phyloP scores from a whole-genome alignment of 2,888 invertebrate species.

The Tetragonisca angustula region DNA sequence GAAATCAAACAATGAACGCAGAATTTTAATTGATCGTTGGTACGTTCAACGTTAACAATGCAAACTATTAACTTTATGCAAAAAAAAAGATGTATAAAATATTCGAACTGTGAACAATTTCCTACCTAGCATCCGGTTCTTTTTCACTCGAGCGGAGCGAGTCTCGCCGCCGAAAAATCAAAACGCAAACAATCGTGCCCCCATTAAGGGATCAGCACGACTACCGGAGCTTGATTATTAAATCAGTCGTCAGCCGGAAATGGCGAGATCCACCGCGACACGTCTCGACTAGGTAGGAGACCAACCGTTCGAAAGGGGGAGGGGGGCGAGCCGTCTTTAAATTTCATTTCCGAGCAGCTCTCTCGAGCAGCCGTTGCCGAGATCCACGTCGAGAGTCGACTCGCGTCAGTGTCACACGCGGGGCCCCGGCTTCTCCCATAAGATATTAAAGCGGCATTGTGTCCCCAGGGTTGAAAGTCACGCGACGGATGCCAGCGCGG shows the following conservation, averaged over 20 bases:
- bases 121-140: too few relatives aligned
- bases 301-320: background rate
- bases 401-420: conserved; percentile 37
- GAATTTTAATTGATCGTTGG: too few relatives aligned
- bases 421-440: conserved; percentile 34
- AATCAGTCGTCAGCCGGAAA: background rate
- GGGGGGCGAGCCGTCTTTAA: background rate
- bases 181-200: background rate
- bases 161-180: background rate
- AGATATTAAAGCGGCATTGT: conserved; percentile 63
- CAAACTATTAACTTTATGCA: too few relatives aligned
- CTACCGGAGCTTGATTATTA: background rate
- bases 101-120: too few relatives aligned
- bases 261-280: background rate
- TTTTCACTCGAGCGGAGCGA: background rate
- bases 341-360: conserved; percentile 25
- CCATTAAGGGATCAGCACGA: background rate
- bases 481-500: conserved; percentile 26
- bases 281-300: background rate
- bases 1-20: too few relatives aligned
- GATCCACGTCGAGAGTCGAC: conserved; percentile 2
- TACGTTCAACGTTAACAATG: too few relatives aligned
- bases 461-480: conserved; percentile 39
- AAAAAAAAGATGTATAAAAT: too few relatives aligned
- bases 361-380: background rate